Percentiles rank a stretch among this genome's conserved stretches.
Evolutionary conservation across 2,113 vertebrate genomes (phyloP).

Genomic region (Ardeotis arabs): DNA sequence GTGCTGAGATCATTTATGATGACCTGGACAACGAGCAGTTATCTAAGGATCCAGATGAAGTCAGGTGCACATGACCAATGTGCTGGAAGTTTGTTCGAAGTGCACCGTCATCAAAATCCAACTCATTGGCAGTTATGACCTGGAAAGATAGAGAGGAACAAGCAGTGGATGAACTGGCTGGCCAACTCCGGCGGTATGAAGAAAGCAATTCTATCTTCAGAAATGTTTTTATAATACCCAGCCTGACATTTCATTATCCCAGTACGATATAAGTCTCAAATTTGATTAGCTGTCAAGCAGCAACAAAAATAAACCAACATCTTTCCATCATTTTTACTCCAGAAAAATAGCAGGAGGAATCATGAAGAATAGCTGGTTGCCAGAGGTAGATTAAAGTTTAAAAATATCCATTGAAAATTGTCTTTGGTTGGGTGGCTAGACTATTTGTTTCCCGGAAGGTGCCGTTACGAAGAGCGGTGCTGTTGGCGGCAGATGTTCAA

Average conservation of each 20-base stretch:
- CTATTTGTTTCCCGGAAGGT: not conserved
- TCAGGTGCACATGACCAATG: too few relatives aligned
- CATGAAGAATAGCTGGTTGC: not conserved
- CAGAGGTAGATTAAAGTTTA: not conserved
- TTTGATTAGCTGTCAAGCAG: slow-evolving; percentile 12
- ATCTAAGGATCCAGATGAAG: too few relatives aligned
- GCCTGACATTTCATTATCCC: slow-evolving; percentile 40
- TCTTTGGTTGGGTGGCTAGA: not conserved
- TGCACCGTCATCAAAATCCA: too few relatives aligned
- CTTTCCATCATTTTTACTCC: not conserved
- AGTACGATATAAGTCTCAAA: slow-evolving; percentile 32
- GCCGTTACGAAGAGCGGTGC: not conserved
- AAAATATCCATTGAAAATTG: not conserved
- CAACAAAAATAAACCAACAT: slow-evolving; percentile 1
- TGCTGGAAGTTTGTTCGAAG: too few relatives aligned
- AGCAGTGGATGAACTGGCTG: too few relatives aligned
- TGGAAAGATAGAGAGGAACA: too few relatives aligned
- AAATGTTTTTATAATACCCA: not conserved
- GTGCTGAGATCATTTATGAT: too few relatives aligned
- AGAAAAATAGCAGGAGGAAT: not conserved
- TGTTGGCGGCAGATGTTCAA: not conserved
- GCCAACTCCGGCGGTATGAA: too few relatives aligned
- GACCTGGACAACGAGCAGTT: too few relatives aligned
- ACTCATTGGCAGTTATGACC: too few relatives aligned
- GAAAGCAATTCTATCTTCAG: not conserved